Percentiles rank a stretch among this genome's conserved stretches.
These are phyloP conservation scores for Bambusicola thoracicus DNA, from an alignment of 2,113 vertebrate genomes.

Conservation along the genomic window DNA sequence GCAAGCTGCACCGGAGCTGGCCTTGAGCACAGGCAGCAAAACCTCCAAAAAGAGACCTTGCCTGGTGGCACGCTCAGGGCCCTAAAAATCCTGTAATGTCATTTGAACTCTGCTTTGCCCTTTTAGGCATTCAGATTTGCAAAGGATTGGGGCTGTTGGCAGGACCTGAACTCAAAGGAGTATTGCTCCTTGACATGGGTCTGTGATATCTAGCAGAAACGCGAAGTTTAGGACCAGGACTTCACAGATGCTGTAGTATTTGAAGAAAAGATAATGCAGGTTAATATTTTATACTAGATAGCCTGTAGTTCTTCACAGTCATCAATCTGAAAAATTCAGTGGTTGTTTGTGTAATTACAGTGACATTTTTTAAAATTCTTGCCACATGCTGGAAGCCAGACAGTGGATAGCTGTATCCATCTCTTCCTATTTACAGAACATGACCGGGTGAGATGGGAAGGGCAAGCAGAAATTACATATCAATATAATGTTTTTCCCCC, in stretches of 20 bases:
- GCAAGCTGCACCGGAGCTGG: not conserved
- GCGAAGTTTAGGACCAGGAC: not conserved
- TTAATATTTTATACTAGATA: not conserved
- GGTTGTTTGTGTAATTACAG: not conserved
- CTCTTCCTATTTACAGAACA: not conserved
- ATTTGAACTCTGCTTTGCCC: not conserved
- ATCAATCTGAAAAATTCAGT: not conserved
- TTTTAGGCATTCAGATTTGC: not conserved
- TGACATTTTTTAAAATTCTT: not conserved
- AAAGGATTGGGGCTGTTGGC: not conserved
- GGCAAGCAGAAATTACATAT: not conserved
- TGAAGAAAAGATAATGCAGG: not conserved
- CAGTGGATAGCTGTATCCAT: not conserved
- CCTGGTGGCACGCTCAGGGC: not conserved
- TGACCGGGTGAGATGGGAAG: not conserved
- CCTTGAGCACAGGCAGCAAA: not conserved
- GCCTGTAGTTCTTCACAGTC: not conserved
- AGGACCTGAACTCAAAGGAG: not conserved
- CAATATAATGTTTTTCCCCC: not conserved
- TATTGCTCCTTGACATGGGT: not conserved
- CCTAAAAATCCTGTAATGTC: not conserved
- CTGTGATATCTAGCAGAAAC: not conserved
- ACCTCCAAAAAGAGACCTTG: not conserved
- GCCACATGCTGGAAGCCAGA: not conserved
- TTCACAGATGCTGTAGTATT: not conserved